Percentiles rank a stretch among this genome's conserved stretches.
Evolutionary conservation across 1,140 invertebrate genomes (phyloP).

Genomic region (Drosophila arawakana): DNA sequence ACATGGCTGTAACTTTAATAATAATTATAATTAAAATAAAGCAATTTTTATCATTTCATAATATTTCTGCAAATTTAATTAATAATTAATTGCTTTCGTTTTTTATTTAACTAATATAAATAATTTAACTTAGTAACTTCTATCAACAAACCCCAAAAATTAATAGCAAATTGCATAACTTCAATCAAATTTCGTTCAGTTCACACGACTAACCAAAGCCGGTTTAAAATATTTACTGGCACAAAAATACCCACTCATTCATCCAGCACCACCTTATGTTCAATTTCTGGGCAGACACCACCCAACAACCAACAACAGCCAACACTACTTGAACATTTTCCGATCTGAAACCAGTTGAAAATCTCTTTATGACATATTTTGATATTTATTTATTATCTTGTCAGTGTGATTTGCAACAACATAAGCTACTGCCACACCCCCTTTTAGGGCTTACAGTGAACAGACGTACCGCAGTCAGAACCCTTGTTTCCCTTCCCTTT

Average conservation of each 20-base stretch:
- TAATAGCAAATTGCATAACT: not conserved
- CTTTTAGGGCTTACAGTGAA: not conserved
- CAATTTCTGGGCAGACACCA: conserved; percentile 27
- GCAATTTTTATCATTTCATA: no score
- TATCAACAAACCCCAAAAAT: not conserved
- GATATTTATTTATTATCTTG: conserved; percentile 84
- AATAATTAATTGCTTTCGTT: not conserved
- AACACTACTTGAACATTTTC: not conserved
- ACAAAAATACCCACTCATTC: not conserved
- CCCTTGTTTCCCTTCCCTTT: conserved; percentile 4
- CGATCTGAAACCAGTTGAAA: conserved; percentile 39
- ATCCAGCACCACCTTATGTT: conserved; percentile 35
- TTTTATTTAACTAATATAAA: no score
- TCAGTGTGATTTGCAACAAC: conserved; percentile 73
- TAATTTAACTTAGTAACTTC: not conserved
- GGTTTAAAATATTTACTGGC: conserved; percentile 22
- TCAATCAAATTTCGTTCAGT: conserved; percentile 15
- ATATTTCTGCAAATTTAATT: not conserved
- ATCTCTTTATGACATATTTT: conserved; percentile 83
- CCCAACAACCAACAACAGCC: not conserved
- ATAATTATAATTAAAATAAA: no score
- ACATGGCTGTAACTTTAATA: no score
- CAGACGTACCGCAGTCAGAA: conserved; percentile 30
- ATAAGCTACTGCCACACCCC: conserved; percentile 60
- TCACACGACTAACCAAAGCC: conserved; percentile 21